Evolutionary conservation across 1,140 invertebrate species (phyloP).

Genomic region (Limonius californicus): DNA sequence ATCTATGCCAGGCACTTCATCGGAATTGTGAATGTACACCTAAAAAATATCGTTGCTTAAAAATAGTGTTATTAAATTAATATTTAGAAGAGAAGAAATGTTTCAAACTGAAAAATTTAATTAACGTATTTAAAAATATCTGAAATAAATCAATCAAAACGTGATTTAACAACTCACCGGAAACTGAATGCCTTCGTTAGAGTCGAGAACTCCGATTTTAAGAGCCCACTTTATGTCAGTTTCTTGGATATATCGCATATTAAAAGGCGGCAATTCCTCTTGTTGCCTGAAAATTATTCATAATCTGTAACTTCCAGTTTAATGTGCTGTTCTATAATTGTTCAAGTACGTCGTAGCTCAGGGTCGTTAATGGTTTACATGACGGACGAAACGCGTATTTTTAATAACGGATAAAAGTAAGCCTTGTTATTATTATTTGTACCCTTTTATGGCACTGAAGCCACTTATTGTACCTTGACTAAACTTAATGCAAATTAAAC

Average conservation of each 20-base stretch:
- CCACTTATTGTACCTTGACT: no score
- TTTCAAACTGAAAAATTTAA: no score
- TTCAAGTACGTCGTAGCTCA: background rate
- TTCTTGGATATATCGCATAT: constrained; percentile 57
- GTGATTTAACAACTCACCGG: constrained; percentile 9
- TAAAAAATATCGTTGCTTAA: no score
- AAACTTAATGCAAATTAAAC: no score
- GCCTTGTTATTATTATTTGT: background rate
- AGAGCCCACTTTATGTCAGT: constrained; percentile 61
- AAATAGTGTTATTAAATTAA: no score
- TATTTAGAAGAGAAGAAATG: no score
- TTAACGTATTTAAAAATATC: background rate
- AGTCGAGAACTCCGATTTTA: constrained; percentile 41
- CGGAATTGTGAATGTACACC: constrained; percentile 63
- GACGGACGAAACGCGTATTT: background rate
- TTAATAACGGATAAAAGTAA: background rate
- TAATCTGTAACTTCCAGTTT: background rate
- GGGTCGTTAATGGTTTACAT: background rate
- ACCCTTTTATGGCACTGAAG: no score
- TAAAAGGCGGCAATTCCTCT: constrained; percentile 46
- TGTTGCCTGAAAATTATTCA: constrained; percentile 13
- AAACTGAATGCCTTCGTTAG: constrained; percentile 6
- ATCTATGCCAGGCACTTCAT: constrained; percentile 63
- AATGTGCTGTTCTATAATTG: background rate
- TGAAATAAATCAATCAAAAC: background rate